phyloP scores from a whole-genome alignment of 2,113 vertebrate genomes.

The human region DNA sequence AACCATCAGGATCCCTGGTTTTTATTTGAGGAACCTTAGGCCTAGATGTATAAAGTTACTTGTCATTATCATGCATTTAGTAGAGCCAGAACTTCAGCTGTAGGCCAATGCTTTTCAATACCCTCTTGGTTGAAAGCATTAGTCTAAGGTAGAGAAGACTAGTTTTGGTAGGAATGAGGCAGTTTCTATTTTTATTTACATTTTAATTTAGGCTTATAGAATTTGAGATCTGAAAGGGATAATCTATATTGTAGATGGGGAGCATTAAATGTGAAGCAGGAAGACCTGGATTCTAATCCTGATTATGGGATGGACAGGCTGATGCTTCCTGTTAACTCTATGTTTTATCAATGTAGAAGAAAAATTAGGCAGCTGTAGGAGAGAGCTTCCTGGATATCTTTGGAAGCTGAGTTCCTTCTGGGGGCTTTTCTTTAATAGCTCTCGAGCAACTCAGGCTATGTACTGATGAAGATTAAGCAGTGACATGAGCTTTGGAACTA shows the following conservation, averaged over 20 bases:
- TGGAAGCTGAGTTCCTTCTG: neutral
- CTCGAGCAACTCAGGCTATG: neutral
- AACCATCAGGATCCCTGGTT: neutral
- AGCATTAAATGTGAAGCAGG: neutral
- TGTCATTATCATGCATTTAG: neutral
- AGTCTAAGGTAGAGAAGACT: neutral
- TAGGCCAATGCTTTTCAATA: neutral
- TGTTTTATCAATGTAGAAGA: slow-evolving; percentile 46
- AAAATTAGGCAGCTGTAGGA: neutral
- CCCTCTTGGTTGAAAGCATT: slow-evolving; percentile 14
- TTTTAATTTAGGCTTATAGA: slow-evolving; percentile 17
- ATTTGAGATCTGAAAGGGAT: slow-evolving; percentile 12
- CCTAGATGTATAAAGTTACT: slow-evolving; percentile 16
- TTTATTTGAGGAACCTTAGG: slow-evolving; percentile 29
- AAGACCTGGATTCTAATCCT: slow-evolving; percentile 50
- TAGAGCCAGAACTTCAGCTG: neutral
- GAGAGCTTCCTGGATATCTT: slow-evolving; percentile 44
- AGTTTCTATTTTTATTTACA: slow-evolving; percentile 49
- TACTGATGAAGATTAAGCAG: slow-evolving; percentile 20
- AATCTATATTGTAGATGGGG: neutral
- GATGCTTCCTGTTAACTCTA: slow-evolving; percentile 33
- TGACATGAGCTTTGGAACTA: slow-evolving; percentile 36
- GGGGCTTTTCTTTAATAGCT: neutral
- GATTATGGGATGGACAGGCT: neutral
- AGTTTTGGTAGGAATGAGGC: slow-evolving; percentile 17